Evolutionary conservation across 2,797 vertebrate genomes (phyloP).

Genomic region (Hirundo rustica): DNA sequence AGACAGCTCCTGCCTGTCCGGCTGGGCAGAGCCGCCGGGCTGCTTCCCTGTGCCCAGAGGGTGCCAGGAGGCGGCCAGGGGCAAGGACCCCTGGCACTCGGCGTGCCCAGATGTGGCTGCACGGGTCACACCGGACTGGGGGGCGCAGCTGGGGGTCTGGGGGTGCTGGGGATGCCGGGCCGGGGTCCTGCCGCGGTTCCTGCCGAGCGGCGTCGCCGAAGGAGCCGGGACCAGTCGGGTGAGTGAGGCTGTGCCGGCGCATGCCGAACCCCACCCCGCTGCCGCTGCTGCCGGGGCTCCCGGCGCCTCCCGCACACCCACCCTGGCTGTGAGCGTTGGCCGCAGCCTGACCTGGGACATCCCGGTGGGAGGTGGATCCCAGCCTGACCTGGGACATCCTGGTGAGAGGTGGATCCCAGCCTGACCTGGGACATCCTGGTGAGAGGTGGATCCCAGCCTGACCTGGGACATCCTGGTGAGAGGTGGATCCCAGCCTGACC

Average conservation of each 20-base stretch:
- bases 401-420: neutral
- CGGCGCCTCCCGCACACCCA: neutral
- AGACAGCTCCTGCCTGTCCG: slow-evolving; percentile 1
- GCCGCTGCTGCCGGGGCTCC: neutral
- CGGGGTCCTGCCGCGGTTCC: neutral
- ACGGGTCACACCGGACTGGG: fast-evolving
- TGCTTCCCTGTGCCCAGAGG: neutral
- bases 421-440: neutral
- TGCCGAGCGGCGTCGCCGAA: neutral
- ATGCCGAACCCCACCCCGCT: slow-evolving; percentile 54
- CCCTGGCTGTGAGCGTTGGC: neutral
- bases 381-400: neutral
- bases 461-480: neutral
- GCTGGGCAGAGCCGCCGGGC: neutral
- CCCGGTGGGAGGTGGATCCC: neutral
- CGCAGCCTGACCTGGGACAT: neutral
- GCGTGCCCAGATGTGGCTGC: fast-evolving
- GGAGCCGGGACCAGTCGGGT: slow-evolving; percentile 56
- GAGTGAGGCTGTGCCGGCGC: slow-evolving; percentile 52
- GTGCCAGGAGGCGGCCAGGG: fast-evolving
- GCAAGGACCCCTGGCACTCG: fast-evolving
- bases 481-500: neutral
- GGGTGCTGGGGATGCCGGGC: fast-evolving
- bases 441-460: neutral
- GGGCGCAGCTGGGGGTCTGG: neutral